Percentiles rank a stretch among this genome's conserved stretches.
Conservation (phyloP, 2,797 vertebrate species). For the Crax fasciolata region DNA sequence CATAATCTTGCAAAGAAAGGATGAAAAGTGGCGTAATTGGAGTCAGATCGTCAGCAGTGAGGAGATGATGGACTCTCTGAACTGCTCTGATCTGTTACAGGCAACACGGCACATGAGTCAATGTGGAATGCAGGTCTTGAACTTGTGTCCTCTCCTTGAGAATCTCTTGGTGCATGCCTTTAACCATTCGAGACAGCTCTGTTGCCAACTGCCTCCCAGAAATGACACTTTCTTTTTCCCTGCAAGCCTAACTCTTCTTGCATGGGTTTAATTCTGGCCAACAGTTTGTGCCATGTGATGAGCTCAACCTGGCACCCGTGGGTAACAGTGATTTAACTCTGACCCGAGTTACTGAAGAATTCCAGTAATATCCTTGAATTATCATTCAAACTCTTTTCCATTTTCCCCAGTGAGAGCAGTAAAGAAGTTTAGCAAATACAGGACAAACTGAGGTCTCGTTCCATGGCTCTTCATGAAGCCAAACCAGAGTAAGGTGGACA, state of each 20-base stretch:
- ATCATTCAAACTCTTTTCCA: neutral
- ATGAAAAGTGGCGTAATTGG: neutral
- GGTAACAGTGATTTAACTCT: neutral
- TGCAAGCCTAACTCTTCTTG: neutral
- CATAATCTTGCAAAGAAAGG: neutral
- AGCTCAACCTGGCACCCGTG: neutral
- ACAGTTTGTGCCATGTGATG: neutral
- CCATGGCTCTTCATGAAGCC: neutral
- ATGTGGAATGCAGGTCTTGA: slow-evolving; percentile 26
- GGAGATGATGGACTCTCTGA: neutral
- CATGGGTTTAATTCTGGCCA: neutral
- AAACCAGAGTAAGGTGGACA: neutral
- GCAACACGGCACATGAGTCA: neutral
- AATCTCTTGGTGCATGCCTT: neutral
- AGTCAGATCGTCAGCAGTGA: neutral
- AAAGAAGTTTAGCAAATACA: neutral
- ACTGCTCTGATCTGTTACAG: neutral
- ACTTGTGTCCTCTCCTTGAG: neutral
- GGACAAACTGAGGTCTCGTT: neutral
- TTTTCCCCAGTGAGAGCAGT: neutral
- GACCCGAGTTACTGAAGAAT: slow-evolving; percentile 3
- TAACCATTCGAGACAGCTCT: neutral
- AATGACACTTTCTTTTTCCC: neutral
- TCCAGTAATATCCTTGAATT: slow-evolving; percentile 50
- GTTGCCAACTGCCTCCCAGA: slow-evolving; percentile 3